Evolutionary conservation across 2,113 vertebrate genomes (phyloP).

Genomic region (Chaetops frenatus): DNA sequence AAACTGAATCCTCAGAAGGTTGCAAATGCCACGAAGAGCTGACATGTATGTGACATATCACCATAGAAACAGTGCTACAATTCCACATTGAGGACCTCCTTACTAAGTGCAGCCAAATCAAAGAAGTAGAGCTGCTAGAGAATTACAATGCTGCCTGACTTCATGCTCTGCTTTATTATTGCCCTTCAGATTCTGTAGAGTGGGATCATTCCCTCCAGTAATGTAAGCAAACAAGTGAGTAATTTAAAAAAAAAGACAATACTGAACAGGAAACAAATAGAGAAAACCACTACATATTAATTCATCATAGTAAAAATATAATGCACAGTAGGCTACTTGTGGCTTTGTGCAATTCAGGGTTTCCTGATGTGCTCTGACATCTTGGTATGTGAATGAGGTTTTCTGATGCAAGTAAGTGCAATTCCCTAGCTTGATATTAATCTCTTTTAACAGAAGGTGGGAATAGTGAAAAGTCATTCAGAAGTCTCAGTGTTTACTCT

Average conservation of each 20-base stretch:
- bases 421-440: neutral
- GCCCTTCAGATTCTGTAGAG: neutral
- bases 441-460: neutral
- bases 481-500: neutral
- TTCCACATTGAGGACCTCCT: neutral
- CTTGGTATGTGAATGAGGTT: conserved; percentile 40
- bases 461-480: neutral
- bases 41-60: neutral
- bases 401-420: conserved; percentile 48
- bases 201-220: neutral
- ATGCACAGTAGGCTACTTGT: neutral
- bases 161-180: neutral
- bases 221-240: conserved; percentile 8
- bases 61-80: neutral
- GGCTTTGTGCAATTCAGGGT: conserved; percentile 16
- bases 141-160: neutral
- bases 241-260: neutral
- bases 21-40: neutral
- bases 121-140: neutral
- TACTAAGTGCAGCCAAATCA: neutral
- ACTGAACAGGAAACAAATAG: neutral
- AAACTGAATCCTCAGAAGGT: neutral
- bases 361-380: conserved; percentile 40
- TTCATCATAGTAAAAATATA: conserved; percentile 2
- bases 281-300: conserved; percentile 23